Evolutionary conservation across 2,113 vertebrate species (phyloP).

Genomic region (Carollia perspicillata): DNA sequence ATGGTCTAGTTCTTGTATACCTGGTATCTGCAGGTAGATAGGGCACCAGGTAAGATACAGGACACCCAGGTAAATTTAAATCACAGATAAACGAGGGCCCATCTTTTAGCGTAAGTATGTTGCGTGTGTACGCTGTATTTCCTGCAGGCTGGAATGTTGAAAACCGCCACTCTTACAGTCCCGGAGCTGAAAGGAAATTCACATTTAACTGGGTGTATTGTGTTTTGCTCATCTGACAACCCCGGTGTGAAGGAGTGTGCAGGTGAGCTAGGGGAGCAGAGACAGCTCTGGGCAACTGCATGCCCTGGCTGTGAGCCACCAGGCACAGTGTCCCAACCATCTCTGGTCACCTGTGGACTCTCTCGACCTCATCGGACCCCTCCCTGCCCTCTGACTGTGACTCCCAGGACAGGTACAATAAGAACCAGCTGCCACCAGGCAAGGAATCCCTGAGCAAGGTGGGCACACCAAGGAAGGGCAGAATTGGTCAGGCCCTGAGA

Average conservation of each 20-base stretch:
- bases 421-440: not conserved
- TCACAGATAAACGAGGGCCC: not conserved
- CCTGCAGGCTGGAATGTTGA: not conserved
- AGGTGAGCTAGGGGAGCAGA: not conserved
- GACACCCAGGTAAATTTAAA: not conserved
- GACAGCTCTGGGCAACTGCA: fast-evolving
- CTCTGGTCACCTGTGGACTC: not conserved
- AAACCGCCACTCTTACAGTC: not conserved
- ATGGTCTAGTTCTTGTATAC: fast-evolving
- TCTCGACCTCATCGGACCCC: not conserved
- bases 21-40: not conserved
- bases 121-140: fast-evolving
- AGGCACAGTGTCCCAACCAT: not conserved
- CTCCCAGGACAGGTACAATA: too few relatives aligned
- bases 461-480: too few relatives aligned
- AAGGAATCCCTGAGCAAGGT: not conserved
- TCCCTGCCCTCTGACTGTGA: not conserved
- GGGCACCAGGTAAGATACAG: not conserved
- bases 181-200: not conserved
- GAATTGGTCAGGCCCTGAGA: not conserved
- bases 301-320: not conserved
- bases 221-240: not conserved
- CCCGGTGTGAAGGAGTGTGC: fast-evolving
- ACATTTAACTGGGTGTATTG: fast-evolving
- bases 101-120: fast-evolving